Conservation (phyloP, 2,113 vertebrate genomes). For the Platysternon megacephalum region DNA sequence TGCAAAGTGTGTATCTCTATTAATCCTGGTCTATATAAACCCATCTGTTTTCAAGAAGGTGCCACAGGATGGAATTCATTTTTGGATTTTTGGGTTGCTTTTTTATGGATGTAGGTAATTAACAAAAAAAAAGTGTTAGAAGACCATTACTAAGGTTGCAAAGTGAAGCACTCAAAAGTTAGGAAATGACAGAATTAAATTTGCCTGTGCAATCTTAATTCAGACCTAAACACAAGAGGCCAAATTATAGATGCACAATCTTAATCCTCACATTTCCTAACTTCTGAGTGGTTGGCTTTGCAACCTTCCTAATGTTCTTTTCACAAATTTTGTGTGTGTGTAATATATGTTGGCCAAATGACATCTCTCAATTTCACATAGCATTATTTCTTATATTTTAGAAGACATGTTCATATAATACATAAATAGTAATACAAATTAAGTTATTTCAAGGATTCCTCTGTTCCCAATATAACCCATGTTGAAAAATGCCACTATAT, state of each 20-base stretch:
- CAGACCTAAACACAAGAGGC: not conserved
- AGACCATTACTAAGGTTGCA: not conserved
- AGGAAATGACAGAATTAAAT: not conserved
- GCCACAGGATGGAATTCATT: not conserved
- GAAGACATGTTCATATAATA: not conserved
- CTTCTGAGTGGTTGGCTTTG: not conserved
- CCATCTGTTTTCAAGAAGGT: not conserved
- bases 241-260: not conserved
- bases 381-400: not conserved
- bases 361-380: not conserved
- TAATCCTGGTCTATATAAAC: not conserved
- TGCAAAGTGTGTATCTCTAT: not conserved
- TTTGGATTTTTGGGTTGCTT: not conserved
- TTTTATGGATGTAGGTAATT: not conserved
- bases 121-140: not conserved
- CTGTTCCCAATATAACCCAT: not conserved
- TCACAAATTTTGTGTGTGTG: not conserved
- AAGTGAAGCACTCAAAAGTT: not conserved
- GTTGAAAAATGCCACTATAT: not conserved
- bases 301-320: not conserved
- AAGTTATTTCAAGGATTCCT: not conserved
- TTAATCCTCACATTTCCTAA: not conserved
- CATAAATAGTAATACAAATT: not conserved
- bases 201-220: not conserved
- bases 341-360: not conserved